Percentiles rank a stretch among this genome's conserved stretches.
Evolutionary conservation across 2,797 vertebrate genomes (phyloP).

Genomic region (Odontamblyopus rebecca): DNA sequence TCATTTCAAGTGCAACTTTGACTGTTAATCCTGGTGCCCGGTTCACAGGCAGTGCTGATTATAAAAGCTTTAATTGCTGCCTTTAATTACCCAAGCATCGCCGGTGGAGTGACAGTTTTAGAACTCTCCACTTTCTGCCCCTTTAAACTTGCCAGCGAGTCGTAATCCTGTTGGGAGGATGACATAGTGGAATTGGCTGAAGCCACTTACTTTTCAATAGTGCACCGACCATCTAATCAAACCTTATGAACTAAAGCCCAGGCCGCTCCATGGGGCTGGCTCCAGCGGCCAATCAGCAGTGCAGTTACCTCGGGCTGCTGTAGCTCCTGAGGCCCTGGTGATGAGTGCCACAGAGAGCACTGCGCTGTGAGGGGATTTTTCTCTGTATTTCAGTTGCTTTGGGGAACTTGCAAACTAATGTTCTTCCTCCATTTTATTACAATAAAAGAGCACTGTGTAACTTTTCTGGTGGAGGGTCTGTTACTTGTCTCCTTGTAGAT

Average conservation of each 20-base stretch:
- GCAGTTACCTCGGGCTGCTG: conserved; percentile 20
- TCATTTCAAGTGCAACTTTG: conserved; percentile 59
- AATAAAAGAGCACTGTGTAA: neutral
- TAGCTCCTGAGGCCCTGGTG: neutral
- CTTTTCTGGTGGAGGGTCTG: too few relatives aligned
- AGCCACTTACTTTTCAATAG: conserved; percentile 52
- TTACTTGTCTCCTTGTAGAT: too few relatives aligned
- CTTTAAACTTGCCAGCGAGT: conserved; percentile 63
- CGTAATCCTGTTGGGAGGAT: conserved; percentile 59
- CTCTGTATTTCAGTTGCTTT: neutral
- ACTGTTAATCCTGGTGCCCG: conserved; percentile 64
- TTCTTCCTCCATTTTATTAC: neutral
- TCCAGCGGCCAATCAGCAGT: conserved; percentile 13
- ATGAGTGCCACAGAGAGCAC: neutral
- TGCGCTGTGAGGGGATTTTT: neutral
- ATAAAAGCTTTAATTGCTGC: conserved; percentile 74
- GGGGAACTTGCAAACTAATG: neutral
- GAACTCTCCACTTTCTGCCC: conserved; percentile 61
- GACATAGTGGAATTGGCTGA: conserved; percentile 61
- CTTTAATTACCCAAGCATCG: conserved; percentile 68
- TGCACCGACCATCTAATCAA: conserved; percentile 59
- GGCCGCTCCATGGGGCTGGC: conserved; percentile 21
- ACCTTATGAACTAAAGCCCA: conserved; percentile 46
- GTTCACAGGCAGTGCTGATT: conserved; percentile 72
- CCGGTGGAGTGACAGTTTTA: conserved; percentile 63